A percentile compares a stretch with the other conserved stretches of the same genome.
phyloP scores from a whole-genome alignment of 2,888 invertebrate species.

The Brachynemurus nebulosus region DNA sequence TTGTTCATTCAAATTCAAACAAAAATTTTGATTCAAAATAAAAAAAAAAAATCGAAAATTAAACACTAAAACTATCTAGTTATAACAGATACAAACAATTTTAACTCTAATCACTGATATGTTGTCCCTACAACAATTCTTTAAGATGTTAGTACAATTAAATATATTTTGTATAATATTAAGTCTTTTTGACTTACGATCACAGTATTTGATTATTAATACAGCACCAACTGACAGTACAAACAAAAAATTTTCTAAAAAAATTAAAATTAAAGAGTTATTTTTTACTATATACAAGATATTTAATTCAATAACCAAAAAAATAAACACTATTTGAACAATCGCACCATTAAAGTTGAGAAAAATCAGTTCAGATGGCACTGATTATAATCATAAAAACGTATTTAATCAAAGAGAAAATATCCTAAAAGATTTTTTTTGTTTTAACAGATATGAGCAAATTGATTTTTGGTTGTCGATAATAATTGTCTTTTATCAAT shows the following conservation, averaged over 20 bases:
- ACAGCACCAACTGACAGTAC: not conserved
- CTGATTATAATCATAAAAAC: not conserved
- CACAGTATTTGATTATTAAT: constrained; percentile 3
- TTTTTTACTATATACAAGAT: not conserved
- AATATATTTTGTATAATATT: constrained; percentile 2
- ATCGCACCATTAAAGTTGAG: not conserved
- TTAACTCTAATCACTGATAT: not conserved
- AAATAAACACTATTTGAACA: not conserved
- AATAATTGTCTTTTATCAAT: too few relatives aligned
- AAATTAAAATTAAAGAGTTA: not conserved
- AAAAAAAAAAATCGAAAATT: too few relatives aligned
- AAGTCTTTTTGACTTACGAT: constrained; percentile 2
- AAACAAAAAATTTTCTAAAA: not conserved
- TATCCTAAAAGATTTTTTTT: constrained; percentile 1
- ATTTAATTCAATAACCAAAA: not conserved
- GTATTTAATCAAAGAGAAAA: constrained; percentile 2
- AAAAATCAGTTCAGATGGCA: not conserved
- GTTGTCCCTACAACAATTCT: not conserved
- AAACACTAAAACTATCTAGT: too few relatives aligned
- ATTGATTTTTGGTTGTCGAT: too few relatives aligned
- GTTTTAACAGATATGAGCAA: too few relatives aligned
- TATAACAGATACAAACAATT: not conserved
- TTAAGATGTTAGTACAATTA: not conserved
- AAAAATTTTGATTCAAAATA: not conserved
- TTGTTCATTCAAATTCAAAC: not conserved